Percentiles rank a stretch among this genome's conserved stretches.
phyloP scores from a whole-genome alignment of 2,113 vertebrate genomes.

The Mola mola region DNA sequence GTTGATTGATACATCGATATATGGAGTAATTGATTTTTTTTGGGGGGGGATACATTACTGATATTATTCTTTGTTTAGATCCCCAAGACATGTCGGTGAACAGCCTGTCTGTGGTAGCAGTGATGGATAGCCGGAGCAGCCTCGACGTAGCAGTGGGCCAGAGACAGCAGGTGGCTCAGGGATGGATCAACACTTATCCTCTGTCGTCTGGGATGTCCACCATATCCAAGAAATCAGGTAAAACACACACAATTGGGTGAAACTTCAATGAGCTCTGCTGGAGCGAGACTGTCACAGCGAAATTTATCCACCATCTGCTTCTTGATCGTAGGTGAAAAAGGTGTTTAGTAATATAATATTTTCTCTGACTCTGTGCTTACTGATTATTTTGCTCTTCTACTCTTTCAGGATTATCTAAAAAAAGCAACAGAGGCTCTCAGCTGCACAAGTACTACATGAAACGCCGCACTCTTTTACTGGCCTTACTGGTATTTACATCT shows the following conservation, averaged over 20 bases:
- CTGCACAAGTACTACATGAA: conserved; percentile 99
- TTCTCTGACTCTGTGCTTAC: not conserved
- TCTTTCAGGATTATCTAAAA: conserved; percentile 91
- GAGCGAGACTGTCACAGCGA: not conserved
- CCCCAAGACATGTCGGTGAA: conserved; percentile 90
- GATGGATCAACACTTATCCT: conserved; percentile 98
- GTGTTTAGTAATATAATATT: not conserved
- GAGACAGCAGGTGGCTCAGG: conserved; percentile 91
- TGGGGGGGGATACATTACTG: not conserved
- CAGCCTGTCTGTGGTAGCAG: conserved; percentile 81
- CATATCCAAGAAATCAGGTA: conserved; percentile 98
- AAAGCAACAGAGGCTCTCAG: conserved; percentile 94
- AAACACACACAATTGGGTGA: not conserved
- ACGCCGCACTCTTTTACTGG: conserved; percentile 89
- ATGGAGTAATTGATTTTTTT: not conserved
- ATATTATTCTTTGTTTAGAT: conserved; percentile 77
- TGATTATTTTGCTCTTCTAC: conserved; percentile 12
- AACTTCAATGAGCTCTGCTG: not conserved
- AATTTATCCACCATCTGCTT: not conserved
- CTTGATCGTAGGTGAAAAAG: not conserved
- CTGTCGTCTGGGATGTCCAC: conserved; percentile 97
- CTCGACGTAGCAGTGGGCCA: conserved; percentile 91
- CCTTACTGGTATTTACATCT: conserved; percentile 84
- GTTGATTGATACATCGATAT: too few relatives aligned
- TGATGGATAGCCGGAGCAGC: conserved; percentile 86